These are phyloP conservation scores for Anhinga anhinga DNA, from an alignment of 2,113 vertebrate species.

Conservation along the genomic window DNA sequence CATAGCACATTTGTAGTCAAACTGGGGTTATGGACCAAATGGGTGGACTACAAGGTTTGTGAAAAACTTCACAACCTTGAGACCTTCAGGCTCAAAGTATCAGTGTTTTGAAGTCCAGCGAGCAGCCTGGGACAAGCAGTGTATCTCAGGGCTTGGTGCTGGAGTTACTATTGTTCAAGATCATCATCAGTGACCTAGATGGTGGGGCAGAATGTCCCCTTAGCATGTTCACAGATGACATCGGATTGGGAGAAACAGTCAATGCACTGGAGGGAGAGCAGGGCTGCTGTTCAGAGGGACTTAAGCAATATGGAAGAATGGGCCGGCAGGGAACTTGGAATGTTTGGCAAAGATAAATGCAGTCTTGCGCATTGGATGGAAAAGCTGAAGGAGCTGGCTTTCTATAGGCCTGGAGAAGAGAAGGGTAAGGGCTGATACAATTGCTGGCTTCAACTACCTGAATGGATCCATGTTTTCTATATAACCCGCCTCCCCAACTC, in stretches of 20 bases:
- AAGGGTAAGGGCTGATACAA: rapidly evolving
- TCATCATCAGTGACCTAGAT: neutral
- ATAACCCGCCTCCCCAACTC: neutral
- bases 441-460: neutral
- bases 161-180: neutral
- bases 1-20: rapidly evolving
- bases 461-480: neutral
- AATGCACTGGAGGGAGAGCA: neutral
- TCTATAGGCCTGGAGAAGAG: neutral
- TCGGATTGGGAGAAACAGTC: neutral
- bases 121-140: neutral
- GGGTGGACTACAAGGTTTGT: neutral
- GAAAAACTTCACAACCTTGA: neutral
- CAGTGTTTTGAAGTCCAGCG: neutral
- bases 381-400: neutral
- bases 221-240: rapidly evolving
- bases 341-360: neutral
- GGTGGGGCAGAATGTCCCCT: neutral
- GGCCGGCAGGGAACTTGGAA: too few species aligned
- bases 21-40: neutral
- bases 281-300: neutral
- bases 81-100: neutral
- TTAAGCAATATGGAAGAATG: neutral
- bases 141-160: neutral
- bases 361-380: neutral